Percentiles rank a stretch among this genome's conserved stretches.
Conservation (phyloP, 2,888 invertebrate genomes). For the Antheraea assamensis region DNA sequence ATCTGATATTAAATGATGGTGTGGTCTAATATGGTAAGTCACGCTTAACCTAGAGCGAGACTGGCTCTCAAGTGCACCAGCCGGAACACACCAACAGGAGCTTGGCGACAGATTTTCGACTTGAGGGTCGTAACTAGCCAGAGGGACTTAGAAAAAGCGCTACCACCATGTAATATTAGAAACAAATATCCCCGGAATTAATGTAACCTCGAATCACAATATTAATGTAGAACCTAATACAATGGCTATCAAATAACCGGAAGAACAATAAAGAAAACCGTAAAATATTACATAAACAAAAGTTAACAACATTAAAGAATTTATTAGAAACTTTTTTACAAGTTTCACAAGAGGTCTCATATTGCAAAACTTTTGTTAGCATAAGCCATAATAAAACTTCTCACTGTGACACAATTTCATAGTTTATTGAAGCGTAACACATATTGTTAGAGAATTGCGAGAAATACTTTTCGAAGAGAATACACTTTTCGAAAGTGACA, state of each 20-base stretch:
- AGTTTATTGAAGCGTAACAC: neutral
- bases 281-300: neutral
- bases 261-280: neutral
- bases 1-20: too few species aligned
- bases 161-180: too few species aligned
- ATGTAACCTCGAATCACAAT: neutral
- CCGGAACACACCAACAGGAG: too few species aligned
- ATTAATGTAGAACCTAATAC: neutral
- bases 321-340: neutral
- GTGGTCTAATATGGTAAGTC: too few species aligned
- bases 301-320: neutral
- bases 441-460: neutral
- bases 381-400: neutral
- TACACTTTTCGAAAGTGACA: neutral
- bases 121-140: too few species aligned
- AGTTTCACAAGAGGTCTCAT: neutral
- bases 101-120: too few species aligned
- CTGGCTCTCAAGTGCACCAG: too few species aligned
- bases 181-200: too few species aligned
- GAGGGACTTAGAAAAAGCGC: too few species aligned
- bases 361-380: slow-evolving; percentile 3
- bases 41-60: too few species aligned
- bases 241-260: neutral
- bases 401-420: neutral
- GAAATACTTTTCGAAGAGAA: neutral